phyloP scores from a whole-genome alignment of 2,888 invertebrate genomes.

The Calliopum simillimum region DNA sequence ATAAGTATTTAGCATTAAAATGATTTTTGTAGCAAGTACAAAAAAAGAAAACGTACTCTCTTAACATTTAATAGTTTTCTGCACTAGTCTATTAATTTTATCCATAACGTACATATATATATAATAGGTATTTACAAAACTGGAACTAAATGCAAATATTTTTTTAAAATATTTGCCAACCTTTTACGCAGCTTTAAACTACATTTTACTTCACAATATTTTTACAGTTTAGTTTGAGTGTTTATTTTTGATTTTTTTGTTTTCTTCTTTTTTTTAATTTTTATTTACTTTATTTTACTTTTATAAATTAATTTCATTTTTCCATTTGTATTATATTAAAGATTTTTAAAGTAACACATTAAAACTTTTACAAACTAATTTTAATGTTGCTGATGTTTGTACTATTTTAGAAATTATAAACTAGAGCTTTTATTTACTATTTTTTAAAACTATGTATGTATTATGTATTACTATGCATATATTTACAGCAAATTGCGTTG shows the following conservation, averaged over 20 bases:
- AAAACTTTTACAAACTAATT: conserved; percentile 31
- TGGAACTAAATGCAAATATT: conserved; percentile 12
- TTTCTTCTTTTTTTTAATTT: conserved; percentile 11
- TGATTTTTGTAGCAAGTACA: conserved; percentile 15
- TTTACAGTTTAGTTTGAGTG: conserved; percentile 7
- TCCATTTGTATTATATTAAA: conserved; percentile 10
- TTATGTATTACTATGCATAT: conserved; percentile 1
- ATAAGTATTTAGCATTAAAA: neutral
- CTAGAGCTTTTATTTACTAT: neutral
- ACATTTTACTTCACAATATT: neutral
- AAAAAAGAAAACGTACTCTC: conserved; percentile 12
- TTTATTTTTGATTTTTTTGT: conserved; percentile 7
- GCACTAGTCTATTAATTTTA: conserved; percentile 6
- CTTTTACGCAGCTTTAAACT: neutral
- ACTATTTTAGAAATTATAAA: conserved; percentile 31
- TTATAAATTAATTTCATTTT: conserved; percentile 4
- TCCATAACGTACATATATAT: neutral
- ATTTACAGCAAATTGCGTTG: conserved; percentile 24
- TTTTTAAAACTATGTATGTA: conserved; percentile 17
- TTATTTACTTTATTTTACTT: neutral
- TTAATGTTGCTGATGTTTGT: conserved; percentile 32
- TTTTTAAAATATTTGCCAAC: conserved; percentile 7
- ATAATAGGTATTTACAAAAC: neutral
- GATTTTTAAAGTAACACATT: conserved; percentile 17
- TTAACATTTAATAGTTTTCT: conserved; percentile 23